These are phyloP conservation scores for Argya squamiceps DNA, from an alignment of 2,797 vertebrate genomes.

Conservation along the genomic window DNA sequence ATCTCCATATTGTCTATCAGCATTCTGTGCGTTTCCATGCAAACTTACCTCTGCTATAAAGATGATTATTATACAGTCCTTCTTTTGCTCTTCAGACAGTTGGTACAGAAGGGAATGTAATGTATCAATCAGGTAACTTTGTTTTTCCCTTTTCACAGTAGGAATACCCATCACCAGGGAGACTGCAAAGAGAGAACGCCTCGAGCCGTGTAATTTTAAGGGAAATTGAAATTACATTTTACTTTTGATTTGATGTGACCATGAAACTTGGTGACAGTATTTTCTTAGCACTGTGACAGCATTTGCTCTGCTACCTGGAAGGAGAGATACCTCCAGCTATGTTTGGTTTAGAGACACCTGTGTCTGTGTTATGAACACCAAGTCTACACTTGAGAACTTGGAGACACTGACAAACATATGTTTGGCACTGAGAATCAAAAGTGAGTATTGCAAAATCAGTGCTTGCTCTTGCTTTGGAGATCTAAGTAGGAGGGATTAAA, in stretches of 20 bases:
- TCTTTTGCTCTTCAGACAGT: constrained; percentile 75
- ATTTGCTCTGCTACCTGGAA: background rate
- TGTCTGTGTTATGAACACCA: background rate
- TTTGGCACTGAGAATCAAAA: background rate
- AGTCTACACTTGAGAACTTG: background rate
- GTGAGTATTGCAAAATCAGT: background rate
- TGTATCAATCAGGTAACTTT: constrained; percentile 84
- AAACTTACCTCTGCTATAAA: constrained; percentile 85
- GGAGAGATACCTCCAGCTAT: background rate
- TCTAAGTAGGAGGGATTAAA: background rate
- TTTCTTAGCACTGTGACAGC: background rate
- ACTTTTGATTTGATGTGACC: background rate
- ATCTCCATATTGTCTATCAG: background rate
- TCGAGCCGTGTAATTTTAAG: background rate
- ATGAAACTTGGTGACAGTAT: background rate
- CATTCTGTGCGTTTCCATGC: background rate
- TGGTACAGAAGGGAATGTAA: constrained; percentile 81
- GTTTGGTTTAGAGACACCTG: background rate
- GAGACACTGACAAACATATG: background rate
- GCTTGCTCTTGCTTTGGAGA: background rate
- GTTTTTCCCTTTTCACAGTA: constrained; percentile 83
- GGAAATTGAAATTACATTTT: background rate
- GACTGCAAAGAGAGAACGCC: constrained; percentile 74
- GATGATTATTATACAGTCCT: constrained; percentile 82
- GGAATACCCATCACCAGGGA: constrained; percentile 87